A percentile compares a stretch with the other conserved stretches of the same genome.
Conservation (phyloP, 1,140 invertebrate species). For the Apis laboriosa region DNA sequence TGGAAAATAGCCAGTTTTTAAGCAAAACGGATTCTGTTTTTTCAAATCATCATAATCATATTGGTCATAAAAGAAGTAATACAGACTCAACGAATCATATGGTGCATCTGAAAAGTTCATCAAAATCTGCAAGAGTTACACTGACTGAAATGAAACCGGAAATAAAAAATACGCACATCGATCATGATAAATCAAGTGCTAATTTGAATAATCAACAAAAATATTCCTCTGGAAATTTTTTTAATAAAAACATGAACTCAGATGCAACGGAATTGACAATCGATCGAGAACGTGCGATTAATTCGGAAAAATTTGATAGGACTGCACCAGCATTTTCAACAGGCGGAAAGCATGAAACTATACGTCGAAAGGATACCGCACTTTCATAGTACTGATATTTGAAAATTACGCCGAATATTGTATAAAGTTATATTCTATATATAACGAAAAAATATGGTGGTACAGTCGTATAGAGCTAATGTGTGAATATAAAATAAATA, state of each 20-base stretch:
- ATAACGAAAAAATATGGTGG: conserved; percentile 72
- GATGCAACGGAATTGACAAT: conserved; percentile 73
- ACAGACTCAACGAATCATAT: conserved; percentile 67
- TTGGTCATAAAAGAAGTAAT: conserved; percentile 61
- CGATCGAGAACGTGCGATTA: conserved; percentile 67
- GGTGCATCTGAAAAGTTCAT: conserved; percentile 69
- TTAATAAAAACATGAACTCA: conserved; percentile 69
- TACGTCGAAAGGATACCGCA: conserved; percentile 67
- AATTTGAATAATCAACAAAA: conserved; percentile 61
- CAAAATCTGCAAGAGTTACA: conserved; percentile 56
- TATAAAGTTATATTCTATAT: conserved; percentile 74
- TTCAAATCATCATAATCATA: conserved; percentile 74
- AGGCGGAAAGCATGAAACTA: conserved; percentile 41
- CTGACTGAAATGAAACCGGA: conserved; percentile 50
- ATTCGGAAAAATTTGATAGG: conserved; percentile 69
- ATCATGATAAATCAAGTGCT: conserved; percentile 39
- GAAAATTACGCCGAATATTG: conserved; percentile 76
- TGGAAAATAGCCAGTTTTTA: conserved; percentile 64
- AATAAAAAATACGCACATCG: conserved; percentile 36
- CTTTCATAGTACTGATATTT: conserved; percentile 73
- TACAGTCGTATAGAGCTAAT: conserved; percentile 78
- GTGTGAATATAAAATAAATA: conserved; percentile 81
- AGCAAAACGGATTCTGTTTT: conserved; percentile 71
- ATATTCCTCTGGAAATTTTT: conserved; percentile 64
- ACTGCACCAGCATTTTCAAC: conserved; percentile 46